Evolutionary conservation across 2,113 vertebrate species (phyloP), one percentile per base, ranked within the genome.

Genomic region (Gnathonemus longibarbis): DNA sequence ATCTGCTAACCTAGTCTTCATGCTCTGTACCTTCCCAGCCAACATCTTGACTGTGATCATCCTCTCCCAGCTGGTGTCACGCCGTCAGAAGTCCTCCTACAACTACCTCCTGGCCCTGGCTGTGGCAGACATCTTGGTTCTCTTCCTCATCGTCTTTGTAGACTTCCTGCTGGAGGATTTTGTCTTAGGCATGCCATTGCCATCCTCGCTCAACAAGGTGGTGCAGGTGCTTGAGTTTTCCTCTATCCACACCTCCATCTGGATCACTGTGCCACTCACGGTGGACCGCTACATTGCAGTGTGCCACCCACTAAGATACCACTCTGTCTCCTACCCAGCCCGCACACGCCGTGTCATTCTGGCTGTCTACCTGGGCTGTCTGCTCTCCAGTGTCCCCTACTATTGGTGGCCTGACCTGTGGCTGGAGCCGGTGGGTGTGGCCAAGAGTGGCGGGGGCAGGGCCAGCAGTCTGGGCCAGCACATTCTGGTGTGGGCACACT

Each of bases 391-490:
- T 89, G 96, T 97, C 24, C 98, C 98, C 0, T 99, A 98, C 91
- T 99, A 98, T 92, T 99, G 98, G 98, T 99, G 98, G 98, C 98
- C 98, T 52, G 97, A 99, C 91, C 96, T 99, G 27, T 99, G 98
- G 98, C 97, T 96, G 0, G 97, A 95, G 66, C 93, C 94, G 35
- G 92, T 92, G 15, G 93, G 93, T 5, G 87, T 91, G n/a, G 92
- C 93, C 4, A 84, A 91, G 5, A 96, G 96, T 96, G 96, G 86
- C 95, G 95, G 96, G 94, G 92, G 0, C 95, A 85, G 95, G 96
- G 92, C 94, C 93, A 86, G 97, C 92, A 98, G 96, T 0, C 96
- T 96, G 3, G 86, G 96, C 83, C 98, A 99, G 83, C 98, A 99
- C 0, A 93, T 98, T n/a, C 96, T 99, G 8, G 95, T 99, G 93